Evolutionary conservation across 2,888 invertebrate genomes (phyloP).

Genomic region (Argyra leucocephala): DNA sequence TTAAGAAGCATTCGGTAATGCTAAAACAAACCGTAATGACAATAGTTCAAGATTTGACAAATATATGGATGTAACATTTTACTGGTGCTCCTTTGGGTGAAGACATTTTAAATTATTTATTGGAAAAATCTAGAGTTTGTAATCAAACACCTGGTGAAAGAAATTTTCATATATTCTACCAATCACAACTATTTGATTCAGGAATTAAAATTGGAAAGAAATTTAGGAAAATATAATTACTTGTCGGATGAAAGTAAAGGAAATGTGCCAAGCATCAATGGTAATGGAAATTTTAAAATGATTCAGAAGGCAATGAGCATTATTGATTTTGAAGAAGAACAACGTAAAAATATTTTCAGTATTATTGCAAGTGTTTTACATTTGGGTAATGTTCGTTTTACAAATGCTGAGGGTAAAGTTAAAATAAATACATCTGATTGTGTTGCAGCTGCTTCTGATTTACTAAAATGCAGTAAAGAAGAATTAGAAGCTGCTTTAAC

Average conservation of each 20-base stretch:
- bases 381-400: constrained; percentile 76
- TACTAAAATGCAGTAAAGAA: constrained; percentile 60
- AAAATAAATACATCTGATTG: constrained; percentile 57
- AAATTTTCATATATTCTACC: constrained; percentile 89
- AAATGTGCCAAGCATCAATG: constrained; percentile 45
- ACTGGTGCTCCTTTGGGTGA: constrained; percentile 53
- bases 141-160: constrained; percentile 75
- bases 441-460: constrained; percentile 57
- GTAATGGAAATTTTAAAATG: constrained; percentile 57
- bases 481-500: constrained; percentile 65
- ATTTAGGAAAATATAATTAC: constrained; percentile 65
- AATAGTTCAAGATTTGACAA: constrained; percentile 90
- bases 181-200: constrained; percentile 58
- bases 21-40: constrained; percentile 80
- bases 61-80: constrained; percentile 88
- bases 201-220: constrained; percentile 57
- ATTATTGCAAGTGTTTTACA: constrained; percentile 80
- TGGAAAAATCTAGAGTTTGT: constrained; percentile 84
- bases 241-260: constrained; percentile 57
- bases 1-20: constrained; percentile 86
- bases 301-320: constrained; percentile 66
- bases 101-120: constrained; percentile 77
- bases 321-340: constrained; percentile 62
- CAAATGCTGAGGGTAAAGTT: constrained; percentile 61
- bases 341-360: constrained; percentile 66